phyloP scores from a whole-genome alignment of 2,797 vertebrate genomes.

The Adrianichthys oophorus region DNA sequence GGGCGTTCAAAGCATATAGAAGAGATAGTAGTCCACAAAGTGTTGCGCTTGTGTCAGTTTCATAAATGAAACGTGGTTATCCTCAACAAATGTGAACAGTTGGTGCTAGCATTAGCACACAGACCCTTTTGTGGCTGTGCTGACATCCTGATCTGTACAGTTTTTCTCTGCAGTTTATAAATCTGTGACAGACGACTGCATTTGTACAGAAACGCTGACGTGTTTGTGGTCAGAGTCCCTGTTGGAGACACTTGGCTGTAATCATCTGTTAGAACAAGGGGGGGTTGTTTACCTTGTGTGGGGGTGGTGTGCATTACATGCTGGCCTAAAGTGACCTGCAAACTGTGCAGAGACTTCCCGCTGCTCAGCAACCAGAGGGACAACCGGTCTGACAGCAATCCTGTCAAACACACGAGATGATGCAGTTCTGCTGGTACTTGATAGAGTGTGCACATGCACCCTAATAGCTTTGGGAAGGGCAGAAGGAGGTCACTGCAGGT shows the following conservation, averaged over 20 bases:
- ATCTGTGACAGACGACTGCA: slow-evolving; percentile 47
- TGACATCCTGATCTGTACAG: slow-evolving; percentile 37
- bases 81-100: too few relatives aligned
- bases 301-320: slow-evolving; percentile 35
- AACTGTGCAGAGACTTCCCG: slow-evolving; percentile 21
- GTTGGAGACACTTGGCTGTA: slow-evolving; percentile 11
- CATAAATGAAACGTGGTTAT: too few relatives aligned
- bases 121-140: slow-evolving; percentile 19
- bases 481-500: too few relatives aligned
- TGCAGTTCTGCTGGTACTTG: too few relatives aligned
- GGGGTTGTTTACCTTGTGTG: slow-evolving; percentile 57
- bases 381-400: slow-evolving; percentile 49
- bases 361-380: slow-evolving; percentile 22
- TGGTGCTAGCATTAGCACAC: too few relatives aligned
- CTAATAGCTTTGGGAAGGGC: too few relatives aligned
- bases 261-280: slow-evolving; percentile 11
- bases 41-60: too few relatives aligned
- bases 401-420: slow-evolving; percentile 10
- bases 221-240: slow-evolving; percentile 9
- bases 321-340: slow-evolving; percentile 37
- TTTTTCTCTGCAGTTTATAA: slow-evolving; percentile 18
- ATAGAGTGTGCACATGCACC: too few relatives aligned
- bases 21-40: too few relatives aligned
- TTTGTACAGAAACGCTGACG: slow-evolving; percentile 22
- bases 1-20: not conserved